These are phyloP conservation scores for Tethya wilhelma DNA, from an alignment of 37 sponge, comb jelly and placozoan genomes.

Conservation along the genomic window DNA sequence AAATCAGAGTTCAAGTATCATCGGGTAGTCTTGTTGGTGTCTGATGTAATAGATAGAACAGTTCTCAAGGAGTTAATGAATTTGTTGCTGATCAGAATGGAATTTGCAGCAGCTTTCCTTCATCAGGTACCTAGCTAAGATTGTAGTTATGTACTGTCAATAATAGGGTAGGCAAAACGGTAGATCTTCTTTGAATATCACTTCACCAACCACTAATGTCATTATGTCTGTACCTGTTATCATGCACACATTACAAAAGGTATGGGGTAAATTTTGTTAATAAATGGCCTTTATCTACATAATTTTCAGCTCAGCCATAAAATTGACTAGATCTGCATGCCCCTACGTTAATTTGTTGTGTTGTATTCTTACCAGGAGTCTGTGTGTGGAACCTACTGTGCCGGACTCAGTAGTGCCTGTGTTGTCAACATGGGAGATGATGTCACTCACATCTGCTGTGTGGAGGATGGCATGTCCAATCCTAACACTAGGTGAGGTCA, in stretches of 20 bases:
- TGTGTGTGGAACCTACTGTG: slow-evolving; percentile 90
- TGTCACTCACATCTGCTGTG: slow-evolving; percentile 81
- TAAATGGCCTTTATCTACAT: neutral
- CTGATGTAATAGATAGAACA: slow-evolving; percentile 68
- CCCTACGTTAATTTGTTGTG: neutral
- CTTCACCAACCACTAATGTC: too few species aligned
- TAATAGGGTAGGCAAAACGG: too few species aligned
- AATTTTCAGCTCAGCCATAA: too few species aligned
- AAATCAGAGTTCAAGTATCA: slow-evolving; percentile 76
- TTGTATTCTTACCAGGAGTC: slow-evolving; percentile 62
- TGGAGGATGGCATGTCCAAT: slow-evolving; percentile 93
- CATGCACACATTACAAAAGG: neutral
- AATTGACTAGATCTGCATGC: too few species aligned
- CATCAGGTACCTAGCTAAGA: slow-evolving; percentile 61
- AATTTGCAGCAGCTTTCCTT: slow-evolving; percentile 75
- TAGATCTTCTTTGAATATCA: too few species aligned
- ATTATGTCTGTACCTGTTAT: too few species aligned
- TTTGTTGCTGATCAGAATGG: slow-evolving; percentile 66
- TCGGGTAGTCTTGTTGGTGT: slow-evolving; percentile 65
- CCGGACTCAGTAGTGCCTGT: slow-evolving; percentile 90
- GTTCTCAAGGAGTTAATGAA: slow-evolving; percentile 74
- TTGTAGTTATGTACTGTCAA: neutral
- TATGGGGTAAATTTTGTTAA: neutral
- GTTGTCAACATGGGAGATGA: slow-evolving; percentile 94
- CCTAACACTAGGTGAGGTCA: slow-evolving; percentile 80